A percentile compares a stretch with the other conserved stretches of the same genome.
Evolutionary conservation across 2,888 invertebrate species (phyloP).

Genomic region (Caenorhabditis sinica): DNA sequence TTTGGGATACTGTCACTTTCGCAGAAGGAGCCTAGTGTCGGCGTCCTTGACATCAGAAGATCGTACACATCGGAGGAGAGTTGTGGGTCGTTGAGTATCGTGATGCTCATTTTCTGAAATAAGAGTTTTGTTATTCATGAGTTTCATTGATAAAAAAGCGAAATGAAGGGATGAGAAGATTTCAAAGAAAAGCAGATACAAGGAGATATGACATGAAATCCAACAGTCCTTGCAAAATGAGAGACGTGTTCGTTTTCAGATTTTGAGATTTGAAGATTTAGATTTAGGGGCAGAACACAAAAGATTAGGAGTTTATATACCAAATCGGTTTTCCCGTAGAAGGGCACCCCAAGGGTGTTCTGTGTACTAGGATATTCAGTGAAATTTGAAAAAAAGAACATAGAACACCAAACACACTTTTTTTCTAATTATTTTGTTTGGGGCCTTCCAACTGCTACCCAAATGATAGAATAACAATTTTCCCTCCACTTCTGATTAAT

Average conservation of each 20-base stretch:
- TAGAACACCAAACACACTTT: constrained; percentile 55
- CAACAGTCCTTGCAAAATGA: constrained; percentile 12
- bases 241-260: constrained; percentile 1
- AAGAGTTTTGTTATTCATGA: constrained; percentile 1
- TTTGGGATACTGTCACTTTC: constrained; percentile 11
- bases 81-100: constrained; percentile 70
- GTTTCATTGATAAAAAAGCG: background rate
- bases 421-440: constrained; percentile 58
- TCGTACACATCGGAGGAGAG: constrained; percentile 69
- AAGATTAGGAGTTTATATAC: constrained; percentile 46
- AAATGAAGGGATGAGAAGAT: constrained; percentile 1
- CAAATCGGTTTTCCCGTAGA: constrained; percentile 29
- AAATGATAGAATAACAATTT: constrained; percentile 55
- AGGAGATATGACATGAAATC: constrained; percentile 23
- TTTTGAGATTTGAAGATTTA: background rate
- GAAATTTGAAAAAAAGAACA: constrained; percentile 48
- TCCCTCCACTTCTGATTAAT: constrained; percentile 33
- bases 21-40: constrained; percentile 48
- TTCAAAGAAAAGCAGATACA: background rate
- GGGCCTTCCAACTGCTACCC: background rate
- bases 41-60: constrained; percentile 61
- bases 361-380: constrained; percentile 41
- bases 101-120: constrained; percentile 66
- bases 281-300: constrained; percentile 27
- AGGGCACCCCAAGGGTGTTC: constrained; percentile 48